These are phyloP conservation scores for Morus bassanus DNA, from an alignment of 2,797 vertebrate species.

Conservation along the genomic window DNA sequence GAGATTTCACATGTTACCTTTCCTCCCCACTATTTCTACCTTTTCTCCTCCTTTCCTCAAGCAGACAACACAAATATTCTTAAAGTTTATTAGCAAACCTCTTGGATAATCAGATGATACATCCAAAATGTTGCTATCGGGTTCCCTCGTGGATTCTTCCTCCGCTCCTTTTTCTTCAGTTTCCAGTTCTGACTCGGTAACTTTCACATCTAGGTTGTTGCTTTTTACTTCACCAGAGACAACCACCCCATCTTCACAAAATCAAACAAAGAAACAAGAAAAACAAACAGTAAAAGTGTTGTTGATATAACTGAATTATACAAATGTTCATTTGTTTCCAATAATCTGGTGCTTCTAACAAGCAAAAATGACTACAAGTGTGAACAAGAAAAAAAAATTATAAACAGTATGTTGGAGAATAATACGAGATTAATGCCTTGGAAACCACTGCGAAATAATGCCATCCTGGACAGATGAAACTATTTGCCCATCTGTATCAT, in stretches of 20 bases:
- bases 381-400: not conserved
- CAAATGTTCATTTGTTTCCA: not conserved
- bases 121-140: constrained; percentile 39
- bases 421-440: not conserved
- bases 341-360: not conserved
- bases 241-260: constrained; percentile 46
- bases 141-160: constrained; percentile 18
- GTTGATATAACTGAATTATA: not conserved
- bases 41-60: not conserved
- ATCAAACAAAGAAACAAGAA: not conserved
- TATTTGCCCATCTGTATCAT: not conserved
- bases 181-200: constrained; percentile 24
- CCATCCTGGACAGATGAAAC: not conserved
- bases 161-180: constrained; percentile 25
- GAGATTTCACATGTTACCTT: not conserved
- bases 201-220: constrained; percentile 15
- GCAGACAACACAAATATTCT: not conserved
- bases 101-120: constrained; percentile 44
- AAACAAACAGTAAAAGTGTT: not conserved
- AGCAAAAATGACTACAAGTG: not conserved
- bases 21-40: not conserved
- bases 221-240: not conserved
- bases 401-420: not conserved
- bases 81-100: constrained; percentile 48
- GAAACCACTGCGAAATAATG: not conserved